These are phyloP conservation scores for Lutraria rhynchaena DNA, from an alignment of 1,140 invertebrate genomes.

Conservation along the genomic window DNA sequence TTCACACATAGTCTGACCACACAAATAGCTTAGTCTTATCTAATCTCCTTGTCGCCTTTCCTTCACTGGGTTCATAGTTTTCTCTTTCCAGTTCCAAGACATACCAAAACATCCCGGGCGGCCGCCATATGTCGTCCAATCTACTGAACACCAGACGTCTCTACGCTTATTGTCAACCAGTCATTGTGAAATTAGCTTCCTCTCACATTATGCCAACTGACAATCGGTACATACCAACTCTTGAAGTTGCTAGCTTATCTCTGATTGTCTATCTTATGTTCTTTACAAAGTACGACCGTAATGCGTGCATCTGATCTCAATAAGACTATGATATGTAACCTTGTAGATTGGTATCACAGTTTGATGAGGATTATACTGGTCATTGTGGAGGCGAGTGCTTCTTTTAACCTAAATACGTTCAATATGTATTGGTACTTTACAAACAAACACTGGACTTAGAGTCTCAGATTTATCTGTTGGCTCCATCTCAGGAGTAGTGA, in stretches of 20 bases:
- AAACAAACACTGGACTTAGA: too few relatives aligned
- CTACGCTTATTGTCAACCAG: conserved; percentile 35
- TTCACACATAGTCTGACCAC: conserved; percentile 11
- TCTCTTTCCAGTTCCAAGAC: not conserved
- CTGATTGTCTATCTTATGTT: conserved; percentile 3
- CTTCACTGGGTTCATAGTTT: not conserved
- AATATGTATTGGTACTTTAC: too few relatives aligned
- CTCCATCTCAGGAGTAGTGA: too few relatives aligned
- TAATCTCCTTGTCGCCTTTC: conserved; percentile 21
- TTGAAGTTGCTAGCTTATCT: conserved; percentile 42
- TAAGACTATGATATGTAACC: conserved; percentile 1
- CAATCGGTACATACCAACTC: conserved; percentile 29
- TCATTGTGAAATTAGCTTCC: not conserved
- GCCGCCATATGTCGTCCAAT: not conserved
- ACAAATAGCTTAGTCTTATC: conserved; percentile 23
- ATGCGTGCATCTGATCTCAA: conserved; percentile 4
- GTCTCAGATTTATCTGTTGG: too few relatives aligned
- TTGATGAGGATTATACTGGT: conserved; percentile 44
- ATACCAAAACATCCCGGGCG: not conserved
- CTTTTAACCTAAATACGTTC: conserved; percentile 28
- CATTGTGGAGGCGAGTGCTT: conserved; percentile 11
- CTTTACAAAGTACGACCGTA: conserved; percentile 46
- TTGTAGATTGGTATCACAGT: conserved; percentile 15
- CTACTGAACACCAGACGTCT: too few relatives aligned
- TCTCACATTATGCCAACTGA: conserved; percentile 21